These are phyloP conservation scores for Nymphicus hollandicus DNA, from an alignment of 2,113 vertebrate species.

Conservation along the genomic window DNA sequence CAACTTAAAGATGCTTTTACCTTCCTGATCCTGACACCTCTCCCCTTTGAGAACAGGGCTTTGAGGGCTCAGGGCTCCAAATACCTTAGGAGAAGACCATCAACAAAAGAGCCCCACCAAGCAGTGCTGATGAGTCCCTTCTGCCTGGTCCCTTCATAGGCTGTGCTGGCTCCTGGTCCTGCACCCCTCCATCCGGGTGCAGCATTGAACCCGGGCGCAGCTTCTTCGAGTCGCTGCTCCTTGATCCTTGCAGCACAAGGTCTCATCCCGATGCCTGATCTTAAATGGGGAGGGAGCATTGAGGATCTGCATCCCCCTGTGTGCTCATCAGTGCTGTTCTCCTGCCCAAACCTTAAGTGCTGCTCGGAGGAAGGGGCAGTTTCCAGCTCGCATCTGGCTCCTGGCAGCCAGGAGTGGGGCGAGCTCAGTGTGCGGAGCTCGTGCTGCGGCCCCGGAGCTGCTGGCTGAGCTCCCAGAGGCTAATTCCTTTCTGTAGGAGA, in stretches of 20 bases:
- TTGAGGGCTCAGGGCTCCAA: background rate
- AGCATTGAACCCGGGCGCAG: fast-evolving
- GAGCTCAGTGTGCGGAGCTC: background rate
- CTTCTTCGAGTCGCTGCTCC: background rate
- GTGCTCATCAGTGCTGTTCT: background rate
- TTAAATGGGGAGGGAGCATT: background rate
- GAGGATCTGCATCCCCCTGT: background rate
- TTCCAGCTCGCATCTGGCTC: background rate
- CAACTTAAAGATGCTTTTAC: background rate
- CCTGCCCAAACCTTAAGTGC: fast-evolving
- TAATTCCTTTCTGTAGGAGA: background rate
- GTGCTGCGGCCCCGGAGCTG: background rate
- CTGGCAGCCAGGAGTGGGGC: background rate
- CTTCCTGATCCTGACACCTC: background rate
- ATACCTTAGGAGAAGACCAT: background rate
- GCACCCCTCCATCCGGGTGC: background rate
- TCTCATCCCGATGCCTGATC: fast-evolving
- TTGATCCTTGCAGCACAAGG: background rate
- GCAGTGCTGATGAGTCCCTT: background rate
- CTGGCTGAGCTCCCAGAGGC: slow-evolving; percentile 14
- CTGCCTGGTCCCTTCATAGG: no score
- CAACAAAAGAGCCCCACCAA: background rate
- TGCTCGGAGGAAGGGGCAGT: background rate
- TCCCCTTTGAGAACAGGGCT: fast-evolving
- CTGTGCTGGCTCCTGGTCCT: background rate